These are phyloP conservation scores for Zaprionus gabonicus DNA, from an alignment of 1,140 invertebrate species.

Conservation along the genomic window DNA sequence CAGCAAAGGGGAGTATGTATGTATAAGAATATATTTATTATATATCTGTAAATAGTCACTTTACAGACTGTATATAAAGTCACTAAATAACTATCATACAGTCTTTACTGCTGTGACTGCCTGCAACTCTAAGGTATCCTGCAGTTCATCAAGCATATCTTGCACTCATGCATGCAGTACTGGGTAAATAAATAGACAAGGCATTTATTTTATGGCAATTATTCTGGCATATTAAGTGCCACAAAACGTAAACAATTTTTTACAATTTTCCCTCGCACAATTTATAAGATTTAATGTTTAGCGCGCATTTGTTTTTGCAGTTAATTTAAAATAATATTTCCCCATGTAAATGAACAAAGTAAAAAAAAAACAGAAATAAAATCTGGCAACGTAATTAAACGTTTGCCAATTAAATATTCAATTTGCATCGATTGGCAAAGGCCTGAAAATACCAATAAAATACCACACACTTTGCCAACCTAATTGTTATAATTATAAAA, in stretches of 20 bases:
- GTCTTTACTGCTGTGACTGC: no score
- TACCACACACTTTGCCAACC: neutral
- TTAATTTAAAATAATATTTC: constrained; percentile 12
- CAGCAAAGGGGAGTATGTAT: neutral
- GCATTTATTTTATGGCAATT: constrained; percentile 29
- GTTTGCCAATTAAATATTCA: constrained; percentile 8
- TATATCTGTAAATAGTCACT: no score
- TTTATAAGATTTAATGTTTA: constrained; percentile 24
- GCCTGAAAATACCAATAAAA: neutral
- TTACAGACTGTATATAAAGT: no score
- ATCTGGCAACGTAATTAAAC: constrained; percentile 5
- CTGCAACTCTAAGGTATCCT: neutral
- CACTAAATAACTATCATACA: neutral
- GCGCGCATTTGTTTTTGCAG: neutral
- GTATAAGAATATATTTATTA: no score
- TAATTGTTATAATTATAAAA: constrained; percentile 16
- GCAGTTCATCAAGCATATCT: neutral
- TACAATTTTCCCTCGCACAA: neutral
- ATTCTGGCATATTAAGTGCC: constrained; percentile 36
- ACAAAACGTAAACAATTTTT: constrained; percentile 12
- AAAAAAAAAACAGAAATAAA: neutral
- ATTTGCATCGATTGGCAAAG: neutral
- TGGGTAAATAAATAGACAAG: constrained; percentile 30
- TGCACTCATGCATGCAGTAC: constrained; percentile 7
- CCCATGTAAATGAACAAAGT: neutral